Percentiles rank a stretch among this genome's conserved stretches.
These are phyloP conservation scores for Polydesmus complanatus DNA, from an alignment of 2,888 invertebrate genomes.

Conservation along the genomic window DNA sequence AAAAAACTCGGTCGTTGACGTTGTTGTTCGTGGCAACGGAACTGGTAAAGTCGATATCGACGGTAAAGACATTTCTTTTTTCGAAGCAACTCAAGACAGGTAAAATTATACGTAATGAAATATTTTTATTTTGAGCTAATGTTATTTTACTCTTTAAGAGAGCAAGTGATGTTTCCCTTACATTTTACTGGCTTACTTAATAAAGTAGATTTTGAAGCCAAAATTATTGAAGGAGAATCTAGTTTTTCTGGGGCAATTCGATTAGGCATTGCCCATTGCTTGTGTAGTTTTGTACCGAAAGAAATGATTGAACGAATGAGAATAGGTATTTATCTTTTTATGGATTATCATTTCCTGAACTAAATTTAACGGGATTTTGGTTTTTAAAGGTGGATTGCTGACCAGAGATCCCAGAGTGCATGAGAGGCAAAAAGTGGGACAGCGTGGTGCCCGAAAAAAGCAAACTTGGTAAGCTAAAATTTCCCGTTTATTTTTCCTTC, in stretches of 20 bases:
- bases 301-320: conserved; percentile 69
- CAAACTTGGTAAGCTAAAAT: conserved; percentile 54
- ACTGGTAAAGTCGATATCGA: conserved; percentile 71
- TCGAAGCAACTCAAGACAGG: conserved; percentile 57
- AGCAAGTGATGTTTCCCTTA: conserved; percentile 60
- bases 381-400: conserved; percentile 58
- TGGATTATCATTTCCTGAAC: not conserved
- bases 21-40: conserved; percentile 67
- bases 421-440: conserved; percentile 87
- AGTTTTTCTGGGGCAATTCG: conserved; percentile 81
- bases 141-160: conserved; percentile 38
- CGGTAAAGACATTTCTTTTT: conserved; percentile 58
- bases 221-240: conserved; percentile 48
- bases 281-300: conserved; percentile 66
- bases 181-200: conserved; percentile 59
- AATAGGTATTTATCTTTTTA: conserved; percentile 44
- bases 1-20: conserved; percentile 43
- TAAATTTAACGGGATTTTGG: not conserved
- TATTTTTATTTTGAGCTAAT: not conserved
- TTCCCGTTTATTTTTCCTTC: no score
- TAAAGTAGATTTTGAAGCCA: conserved; percentile 67
- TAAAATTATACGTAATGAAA: no score
- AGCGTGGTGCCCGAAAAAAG: conserved; percentile 75
- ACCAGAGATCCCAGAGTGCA: conserved; percentile 59
- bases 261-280: conserved; percentile 68